Evolutionary conservation across 2,888 invertebrate genomes (phyloP), one percentile per base, ranked within the genome.

Genomic region (Megamerina dolium): DNA sequence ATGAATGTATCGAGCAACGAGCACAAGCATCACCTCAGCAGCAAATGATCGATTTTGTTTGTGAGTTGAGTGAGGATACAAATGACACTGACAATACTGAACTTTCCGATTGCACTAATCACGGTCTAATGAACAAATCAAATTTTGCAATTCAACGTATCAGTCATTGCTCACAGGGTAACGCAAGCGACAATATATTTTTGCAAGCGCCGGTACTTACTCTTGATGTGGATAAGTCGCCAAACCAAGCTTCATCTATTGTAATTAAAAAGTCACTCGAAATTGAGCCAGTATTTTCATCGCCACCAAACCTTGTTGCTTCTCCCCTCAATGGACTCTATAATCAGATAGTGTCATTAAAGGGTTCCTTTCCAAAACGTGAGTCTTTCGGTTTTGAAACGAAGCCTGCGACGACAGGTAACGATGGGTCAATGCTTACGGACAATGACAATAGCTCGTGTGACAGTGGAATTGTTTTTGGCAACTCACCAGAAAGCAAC

Each of bases 361-460:
- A 66, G 45, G 46, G 42, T 8, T 60, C 59, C 33, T 60, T 62
- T 4, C 52, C 45, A 8, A 54, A 53, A 33, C 48, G 46, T 5
- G 50, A 55, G 13, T 49, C 49, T 9, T 50, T 52, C 38, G 50
- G 46, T 12, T 52, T 38, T 32, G 51, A 51, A 34, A 44, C 43
- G 34, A 41, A 41, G 37, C 46, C 37, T 10, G n/a, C 32, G 34
- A 17, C 37, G 6, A 12, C 27, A 27, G 29, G 46, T 16, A 44
- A 44, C 32, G 44, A 45, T 39, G 18, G 37, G 12, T 35, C 47
- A 36, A 43, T 44, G 37, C 54, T 63, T 31, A 48, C 65, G 34
- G 69, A 66, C 44, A 63, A 69, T 47, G 71, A 72, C 53, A 70
- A 61, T 50, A 72, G 71, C 55, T 72, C 72, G 48, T 70, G 70